A percentile compares a stretch with the other conserved stretches of the same genome.
These are phyloP conservation scores for Ceramica pisi DNA, from an alignment of 2,888 invertebrate genomes.

Conservation along the genomic window DNA sequence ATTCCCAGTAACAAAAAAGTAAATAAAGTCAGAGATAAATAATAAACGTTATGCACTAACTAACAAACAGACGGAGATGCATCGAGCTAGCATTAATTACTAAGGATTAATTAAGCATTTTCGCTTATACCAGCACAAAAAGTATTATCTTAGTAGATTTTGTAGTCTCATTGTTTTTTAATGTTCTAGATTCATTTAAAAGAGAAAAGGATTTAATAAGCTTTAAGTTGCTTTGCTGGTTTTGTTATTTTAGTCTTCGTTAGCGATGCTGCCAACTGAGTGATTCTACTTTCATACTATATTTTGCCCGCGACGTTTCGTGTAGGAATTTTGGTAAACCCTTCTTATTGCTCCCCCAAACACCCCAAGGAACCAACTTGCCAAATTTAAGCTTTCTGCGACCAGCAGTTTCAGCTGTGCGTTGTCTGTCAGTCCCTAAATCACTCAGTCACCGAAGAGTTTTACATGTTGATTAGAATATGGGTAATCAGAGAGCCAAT, in stretches of 20 bases:
- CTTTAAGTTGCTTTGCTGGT: background rate
- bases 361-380: too few species aligned
- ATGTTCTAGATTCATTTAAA: background rate
- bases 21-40: background rate
- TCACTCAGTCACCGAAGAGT: too few species aligned
- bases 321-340: too few species aligned
- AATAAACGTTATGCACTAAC: conserved; percentile 6
- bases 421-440: too few species aligned
- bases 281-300: background rate
- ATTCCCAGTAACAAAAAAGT: background rate
- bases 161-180: background rate
- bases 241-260: background rate
- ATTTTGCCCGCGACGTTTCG: too few species aligned
- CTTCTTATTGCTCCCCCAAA: too few species aligned
- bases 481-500: too few species aligned
- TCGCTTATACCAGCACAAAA: conserved; percentile 1
- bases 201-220: background rate
- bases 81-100: background rate
- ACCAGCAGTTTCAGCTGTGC: too few species aligned
- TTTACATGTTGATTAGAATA: too few species aligned
- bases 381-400: too few species aligned
- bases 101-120: conserved; percentile 12
- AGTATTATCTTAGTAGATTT: background rate
- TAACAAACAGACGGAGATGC: background rate
- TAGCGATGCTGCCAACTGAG: background rate